Conservation (phyloP, 2,797 vertebrate genomes). For the Rhabdophis nuchalis region DNA sequence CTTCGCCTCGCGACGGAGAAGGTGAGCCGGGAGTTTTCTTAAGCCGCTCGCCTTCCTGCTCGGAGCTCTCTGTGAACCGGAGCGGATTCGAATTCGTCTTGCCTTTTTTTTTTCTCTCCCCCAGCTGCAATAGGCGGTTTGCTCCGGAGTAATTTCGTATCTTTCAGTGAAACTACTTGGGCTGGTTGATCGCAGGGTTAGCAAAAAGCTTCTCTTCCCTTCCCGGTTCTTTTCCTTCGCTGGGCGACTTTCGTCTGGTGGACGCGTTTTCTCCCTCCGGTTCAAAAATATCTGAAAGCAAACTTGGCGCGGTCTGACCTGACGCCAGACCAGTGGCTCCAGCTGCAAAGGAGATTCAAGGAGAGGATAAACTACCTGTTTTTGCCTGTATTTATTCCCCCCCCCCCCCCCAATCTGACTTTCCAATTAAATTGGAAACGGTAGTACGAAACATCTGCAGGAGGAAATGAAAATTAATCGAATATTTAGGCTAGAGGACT, state of each 20-base stretch:
- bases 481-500: background rate
- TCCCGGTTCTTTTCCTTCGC: background rate
- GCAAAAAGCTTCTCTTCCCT: background rate
- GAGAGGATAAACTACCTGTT: background rate
- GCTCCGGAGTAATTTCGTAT: background rate
- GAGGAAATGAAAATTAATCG: too few relatives aligned
- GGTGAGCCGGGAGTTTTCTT: constrained; percentile 72
- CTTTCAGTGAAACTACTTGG: background rate
- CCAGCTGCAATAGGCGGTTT: background rate
- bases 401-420: background rate
- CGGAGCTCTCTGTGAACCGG: background rate
- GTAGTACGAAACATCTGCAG: background rate
- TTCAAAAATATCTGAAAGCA: background rate
- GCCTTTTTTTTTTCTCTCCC: accelerated
- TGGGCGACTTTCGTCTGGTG: background rate
- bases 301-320: background rate
- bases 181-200: background rate
- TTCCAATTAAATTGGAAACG: background rate
- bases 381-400: background rate
- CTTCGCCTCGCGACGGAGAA: constrained; percentile 73
- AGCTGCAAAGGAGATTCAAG: background rate
- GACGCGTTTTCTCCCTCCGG: background rate
- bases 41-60: background rate
- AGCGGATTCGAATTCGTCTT: background rate
- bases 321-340: background rate